A percentile compares a stretch with the other conserved stretches of the same genome.
These are phyloP conservation scores for Piprites chloris DNA, from an alignment of 2,113 vertebrate genomes.

Conservation along the genomic window DNA sequence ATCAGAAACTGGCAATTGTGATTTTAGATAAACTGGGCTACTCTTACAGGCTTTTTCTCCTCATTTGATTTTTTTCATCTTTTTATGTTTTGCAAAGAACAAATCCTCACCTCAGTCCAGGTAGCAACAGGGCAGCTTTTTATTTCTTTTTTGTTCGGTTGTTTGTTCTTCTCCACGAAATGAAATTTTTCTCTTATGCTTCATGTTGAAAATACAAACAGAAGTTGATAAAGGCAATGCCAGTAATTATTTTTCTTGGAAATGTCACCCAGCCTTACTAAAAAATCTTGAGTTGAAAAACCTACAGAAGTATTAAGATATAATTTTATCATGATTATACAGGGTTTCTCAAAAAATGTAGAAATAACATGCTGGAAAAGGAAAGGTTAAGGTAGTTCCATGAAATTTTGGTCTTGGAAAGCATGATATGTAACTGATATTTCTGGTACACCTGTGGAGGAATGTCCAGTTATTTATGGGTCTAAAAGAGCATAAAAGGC, in stretches of 20 bases:
- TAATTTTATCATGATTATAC: neutral
- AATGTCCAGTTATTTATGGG: neutral
- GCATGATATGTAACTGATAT: neutral
- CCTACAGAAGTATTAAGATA: neutral
- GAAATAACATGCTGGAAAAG: neutral
- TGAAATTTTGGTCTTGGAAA: neutral
- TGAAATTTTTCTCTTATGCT: neutral
- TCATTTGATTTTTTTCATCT: neutral
- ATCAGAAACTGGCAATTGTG: neutral
- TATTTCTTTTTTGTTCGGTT: neutral
- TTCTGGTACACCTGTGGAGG: neutral
- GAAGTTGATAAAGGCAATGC: neutral
- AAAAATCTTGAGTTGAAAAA: neutral
- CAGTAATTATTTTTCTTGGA: neutral
- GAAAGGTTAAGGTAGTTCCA: neutral
- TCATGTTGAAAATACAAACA: neutral
- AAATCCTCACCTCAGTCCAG: neutral
- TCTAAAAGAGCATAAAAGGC: neutral
- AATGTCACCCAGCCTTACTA: neutral
- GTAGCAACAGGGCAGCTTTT: neutral
- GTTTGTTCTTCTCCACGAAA: neutral
- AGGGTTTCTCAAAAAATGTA: neutral
- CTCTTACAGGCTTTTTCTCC: neutral
- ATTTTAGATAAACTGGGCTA: neutral
- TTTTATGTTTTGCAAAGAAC: neutral